Evolutionary conservation across 2,113 vertebrate genomes (phyloP).

Genomic region (Boulengeromyrus knoepffleri): DNA sequence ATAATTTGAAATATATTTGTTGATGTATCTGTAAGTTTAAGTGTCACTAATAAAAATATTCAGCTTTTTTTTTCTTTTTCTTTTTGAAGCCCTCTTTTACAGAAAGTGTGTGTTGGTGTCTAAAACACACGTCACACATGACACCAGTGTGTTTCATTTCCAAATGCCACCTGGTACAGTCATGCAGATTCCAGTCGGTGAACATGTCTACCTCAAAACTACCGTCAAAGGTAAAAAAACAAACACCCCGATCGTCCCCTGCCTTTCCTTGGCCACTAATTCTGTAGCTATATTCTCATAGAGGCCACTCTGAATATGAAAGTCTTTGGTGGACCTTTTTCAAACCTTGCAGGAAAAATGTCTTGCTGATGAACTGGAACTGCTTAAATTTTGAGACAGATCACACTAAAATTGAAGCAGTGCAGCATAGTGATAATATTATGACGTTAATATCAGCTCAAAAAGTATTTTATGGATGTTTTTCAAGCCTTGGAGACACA

Average conservation of each 20-base stretch:
- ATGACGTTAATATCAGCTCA: background rate
- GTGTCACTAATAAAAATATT: background rate
- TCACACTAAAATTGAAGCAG: background rate
- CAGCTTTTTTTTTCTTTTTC: background rate
- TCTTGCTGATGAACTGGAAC: background rate
- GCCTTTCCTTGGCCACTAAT: too few relatives aligned
- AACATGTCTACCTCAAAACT: slow-evolving; percentile 85
- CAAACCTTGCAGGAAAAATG: background rate
- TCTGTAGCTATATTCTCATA: background rate
- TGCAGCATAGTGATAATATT: background rate
- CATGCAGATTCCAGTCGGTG: slow-evolving; percentile 72
- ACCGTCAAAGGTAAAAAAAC: slow-evolving; percentile 68
- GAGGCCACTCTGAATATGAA: background rate
- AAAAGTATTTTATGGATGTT: background rate
- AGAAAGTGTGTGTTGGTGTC: slow-evolving; percentile 78
- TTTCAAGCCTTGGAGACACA: background rate
- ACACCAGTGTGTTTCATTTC: slow-evolving; percentile 74
- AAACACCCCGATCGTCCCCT: background rate
- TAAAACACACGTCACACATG: slow-evolving; percentile 73
- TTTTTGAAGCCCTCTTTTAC: slow-evolving; percentile 59
- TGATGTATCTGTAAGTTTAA: background rate
- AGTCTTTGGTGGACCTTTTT: background rate
- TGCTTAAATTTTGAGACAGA: background rate
- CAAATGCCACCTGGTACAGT: slow-evolving; percentile 66
- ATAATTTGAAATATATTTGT: background rate